Conservation (phyloP, 1,140 invertebrate species). For the Drosophila obscura region DNA sequence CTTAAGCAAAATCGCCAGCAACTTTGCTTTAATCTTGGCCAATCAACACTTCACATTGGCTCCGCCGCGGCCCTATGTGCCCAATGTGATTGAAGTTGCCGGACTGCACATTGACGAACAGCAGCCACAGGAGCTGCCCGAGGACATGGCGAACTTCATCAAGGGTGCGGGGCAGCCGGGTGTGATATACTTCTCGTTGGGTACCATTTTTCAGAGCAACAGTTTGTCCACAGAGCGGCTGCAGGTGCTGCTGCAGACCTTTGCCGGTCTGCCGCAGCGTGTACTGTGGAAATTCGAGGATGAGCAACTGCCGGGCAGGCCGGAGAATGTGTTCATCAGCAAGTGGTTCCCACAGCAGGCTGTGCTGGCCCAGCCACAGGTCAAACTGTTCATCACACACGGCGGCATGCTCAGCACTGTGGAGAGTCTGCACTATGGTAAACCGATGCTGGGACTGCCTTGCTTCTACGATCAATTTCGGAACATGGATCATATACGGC, state of each 20-base stretch:
- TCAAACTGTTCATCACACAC: constrained; percentile 86
- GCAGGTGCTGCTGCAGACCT: constrained; percentile 43
- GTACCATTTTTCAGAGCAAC: constrained; percentile 84
- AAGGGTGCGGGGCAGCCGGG: constrained; percentile 85
- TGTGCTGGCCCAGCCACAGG: constrained; percentile 83
- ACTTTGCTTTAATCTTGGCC: constrained; percentile 66
- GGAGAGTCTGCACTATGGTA: constrained; percentile 83
- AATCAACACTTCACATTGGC: constrained; percentile 74
- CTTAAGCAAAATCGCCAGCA: constrained; percentile 39
- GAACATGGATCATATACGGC: constrained; percentile 41
- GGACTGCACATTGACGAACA: constrained; percentile 85
- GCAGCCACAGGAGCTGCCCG: constrained; percentile 62
- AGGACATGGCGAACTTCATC: constrained; percentile 84
- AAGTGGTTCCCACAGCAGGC: constrained; percentile 85
- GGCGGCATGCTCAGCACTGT: constrained; percentile 85
- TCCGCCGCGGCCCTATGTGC: constrained; percentile 58
- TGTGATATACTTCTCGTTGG: constrained; percentile 86
- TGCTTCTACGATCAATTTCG: constrained; percentile 58
- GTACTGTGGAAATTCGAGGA: constrained; percentile 85
- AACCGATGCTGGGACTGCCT: constrained; percentile 56
- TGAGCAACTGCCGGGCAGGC: constrained; percentile 62
- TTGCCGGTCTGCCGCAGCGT: constrained; percentile 66
- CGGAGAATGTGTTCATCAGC: constrained; percentile 87
- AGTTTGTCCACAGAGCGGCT: constrained; percentile 84
- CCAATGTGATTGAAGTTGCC: constrained; percentile 83